Percentiles rank a stretch among this genome's conserved stretches.
These are phyloP conservation scores for Tuberolachnus salignus DNA, from an alignment of 2,888 invertebrate genomes.

Conservation along the genomic window DNA sequence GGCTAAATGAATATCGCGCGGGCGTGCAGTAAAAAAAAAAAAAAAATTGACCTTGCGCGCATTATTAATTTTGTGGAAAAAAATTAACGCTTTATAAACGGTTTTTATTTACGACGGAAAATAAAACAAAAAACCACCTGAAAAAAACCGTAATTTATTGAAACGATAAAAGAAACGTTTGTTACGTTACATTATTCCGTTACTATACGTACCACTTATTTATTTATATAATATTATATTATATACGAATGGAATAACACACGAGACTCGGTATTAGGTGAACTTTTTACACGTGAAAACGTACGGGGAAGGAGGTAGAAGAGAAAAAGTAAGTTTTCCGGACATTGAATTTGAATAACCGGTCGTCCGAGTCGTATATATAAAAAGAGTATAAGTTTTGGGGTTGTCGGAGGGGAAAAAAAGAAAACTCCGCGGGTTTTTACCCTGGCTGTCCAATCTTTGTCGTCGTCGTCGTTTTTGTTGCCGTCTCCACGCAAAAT, in stretches of 20 bases:
- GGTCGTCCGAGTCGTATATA: conserved; percentile 29
- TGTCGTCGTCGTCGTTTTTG: background rate
- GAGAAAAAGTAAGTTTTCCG: conserved; percentile 44
- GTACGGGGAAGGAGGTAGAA: background rate
- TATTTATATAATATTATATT: background rate
- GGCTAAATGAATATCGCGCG: too few species aligned
- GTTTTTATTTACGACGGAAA: too few species aligned
- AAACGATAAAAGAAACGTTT: conserved; percentile 25
- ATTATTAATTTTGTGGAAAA: too few species aligned
- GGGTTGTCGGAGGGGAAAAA: conserved; percentile 19
- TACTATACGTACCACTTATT: background rate
- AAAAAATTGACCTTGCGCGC: background rate
- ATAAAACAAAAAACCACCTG: conserved; percentile 4
- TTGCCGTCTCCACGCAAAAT: background rate
- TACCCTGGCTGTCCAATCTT: background rate
- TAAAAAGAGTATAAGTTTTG: conserved; percentile 28
- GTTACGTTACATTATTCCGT: background rate
- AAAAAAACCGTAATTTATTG: conserved; percentile 49
- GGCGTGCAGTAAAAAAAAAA: background rate
- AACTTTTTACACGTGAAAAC: too few species aligned
- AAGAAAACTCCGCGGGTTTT: conserved; percentile 31
- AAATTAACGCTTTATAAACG: too few species aligned
- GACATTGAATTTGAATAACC: conserved; percentile 55
- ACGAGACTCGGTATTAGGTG: background rate
- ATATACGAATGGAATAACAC: background rate